Percentiles rank a stretch among this genome's conserved stretches.
phyloP scores from a whole-genome alignment of 2,888 invertebrate genomes.

The Lacanobia oleracea region DNA sequence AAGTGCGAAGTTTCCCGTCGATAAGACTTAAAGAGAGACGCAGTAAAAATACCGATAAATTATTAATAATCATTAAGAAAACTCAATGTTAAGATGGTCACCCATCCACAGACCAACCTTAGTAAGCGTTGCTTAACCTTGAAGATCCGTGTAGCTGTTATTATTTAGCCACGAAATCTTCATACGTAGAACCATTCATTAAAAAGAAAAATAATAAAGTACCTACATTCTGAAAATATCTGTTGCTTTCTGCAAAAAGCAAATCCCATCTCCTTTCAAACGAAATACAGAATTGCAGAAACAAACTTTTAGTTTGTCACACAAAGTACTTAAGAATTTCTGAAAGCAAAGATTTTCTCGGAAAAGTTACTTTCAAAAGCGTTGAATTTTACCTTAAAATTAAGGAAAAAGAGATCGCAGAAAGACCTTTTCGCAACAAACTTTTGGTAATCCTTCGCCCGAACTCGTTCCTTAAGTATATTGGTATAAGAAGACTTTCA shows the following conservation, averaged over 20 bases:
- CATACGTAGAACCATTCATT: too few relatives aligned
- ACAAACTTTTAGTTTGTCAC: conserved; percentile 42
- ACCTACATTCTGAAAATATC: not conserved
- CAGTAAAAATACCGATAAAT: too few relatives aligned
- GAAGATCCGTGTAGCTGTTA: too few relatives aligned
- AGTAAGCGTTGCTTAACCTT: too few relatives aligned
- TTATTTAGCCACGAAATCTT: too few relatives aligned
- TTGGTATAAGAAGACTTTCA: conserved; percentile 26
- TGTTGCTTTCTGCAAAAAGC: not conserved
- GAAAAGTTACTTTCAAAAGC: conserved; percentile 21
- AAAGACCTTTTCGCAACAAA: conserved; percentile 18
- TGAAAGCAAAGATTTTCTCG: conserved; percentile 38
- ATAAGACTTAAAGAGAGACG: too few relatives aligned
- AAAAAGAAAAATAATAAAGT: too few relatives aligned
- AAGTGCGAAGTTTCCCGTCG: too few relatives aligned
- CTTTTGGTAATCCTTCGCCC: conserved; percentile 16
- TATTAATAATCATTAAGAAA: too few relatives aligned
- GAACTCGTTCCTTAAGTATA: conserved; percentile 35
- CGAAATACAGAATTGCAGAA: conserved; percentile 30
- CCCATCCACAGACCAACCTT: too few relatives aligned
- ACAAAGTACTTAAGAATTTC: conserved; percentile 41
- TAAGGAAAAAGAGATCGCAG: conserved; percentile 17
- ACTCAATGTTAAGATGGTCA: too few relatives aligned
- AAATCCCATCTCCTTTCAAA: conserved; percentile 9
- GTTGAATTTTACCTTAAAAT: conserved; percentile 48